Base-by-base conservation (phyloP, 1,140 invertebrate species). In the Tetramorium parvispinum region DNA sequence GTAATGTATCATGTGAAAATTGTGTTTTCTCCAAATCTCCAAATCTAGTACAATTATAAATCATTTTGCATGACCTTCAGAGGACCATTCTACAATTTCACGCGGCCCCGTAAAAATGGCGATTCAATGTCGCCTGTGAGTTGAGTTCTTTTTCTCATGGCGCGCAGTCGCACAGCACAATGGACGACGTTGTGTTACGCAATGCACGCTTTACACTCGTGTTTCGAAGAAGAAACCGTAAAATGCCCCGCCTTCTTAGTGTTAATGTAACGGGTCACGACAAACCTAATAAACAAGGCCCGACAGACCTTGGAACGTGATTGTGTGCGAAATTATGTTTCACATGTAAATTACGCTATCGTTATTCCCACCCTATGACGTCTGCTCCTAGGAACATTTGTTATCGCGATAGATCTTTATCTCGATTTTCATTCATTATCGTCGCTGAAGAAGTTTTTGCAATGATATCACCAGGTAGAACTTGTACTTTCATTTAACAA, bases 201-300 rank as follows among this genome's bases (percentile, higher is more conserved):
- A 79, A 86, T 46, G 63, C 18, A 40, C 40, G 18, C 7, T 63
- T 76, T n/a, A 53, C 40, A 59, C 43, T 59, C 27, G 57, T 43
- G 59, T 79, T 85, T 66, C 76, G 40, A 65, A 49, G 63, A 81
- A 81, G 85, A 86, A 86, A 86, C 85, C 85, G 40, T 86, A 86
- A 86, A 86, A 79, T 37, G 76, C 73, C 76, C 32, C 76, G 61
- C 83, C 76, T 79, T 79, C 63, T 81, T 78, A n/a, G 51, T 49
- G 16, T 66, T 68, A 66, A 86, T 40, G 13, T 59, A 78, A 81
- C 37, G 51, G 51, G 63, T 86, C 63, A 68, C 24, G 85, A 68
- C 40, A 55, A 79, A 78, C 51, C 43, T 79, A 79, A 79, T 68
- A 78, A 57, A 81, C n/a, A 81, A 57, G 18, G 5, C 16, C 7